A percentile compares a stretch with the other conserved stretches of the same genome.
These are phyloP conservation scores for Scyliorhinus canicula DNA, from an alignment of 2,797 vertebrate genomes.

Conservation along the genomic window DNA sequence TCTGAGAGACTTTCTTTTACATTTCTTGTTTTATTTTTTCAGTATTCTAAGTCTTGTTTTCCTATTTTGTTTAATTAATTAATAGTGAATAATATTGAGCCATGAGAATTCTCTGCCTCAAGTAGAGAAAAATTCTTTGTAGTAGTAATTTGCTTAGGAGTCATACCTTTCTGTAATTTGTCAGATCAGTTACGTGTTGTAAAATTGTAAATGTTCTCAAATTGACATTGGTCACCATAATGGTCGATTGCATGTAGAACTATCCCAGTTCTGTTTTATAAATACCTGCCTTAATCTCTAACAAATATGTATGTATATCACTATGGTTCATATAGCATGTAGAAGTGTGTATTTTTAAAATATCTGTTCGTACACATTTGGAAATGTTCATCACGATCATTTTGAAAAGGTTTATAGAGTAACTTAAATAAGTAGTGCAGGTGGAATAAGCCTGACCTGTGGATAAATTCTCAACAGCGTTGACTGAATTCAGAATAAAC, in stretches of 20 bases:
- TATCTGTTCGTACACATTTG: not conserved
- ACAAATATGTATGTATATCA: not conserved
- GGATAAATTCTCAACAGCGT: not conserved
- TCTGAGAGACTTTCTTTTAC: not conserved
- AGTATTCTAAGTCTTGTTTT: not conserved
- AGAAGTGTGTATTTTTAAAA: not conserved
- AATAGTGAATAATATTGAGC: constrained; percentile 3
- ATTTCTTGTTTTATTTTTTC: not conserved
- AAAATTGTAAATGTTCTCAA: not conserved
- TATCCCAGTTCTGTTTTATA: not conserved
- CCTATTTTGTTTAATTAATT: not conserved
- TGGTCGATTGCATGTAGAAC: not conserved
- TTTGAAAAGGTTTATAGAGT: not conserved
- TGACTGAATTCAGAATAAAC: not conserved
- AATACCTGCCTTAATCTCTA: not conserved
- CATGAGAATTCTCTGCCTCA: not conserved
- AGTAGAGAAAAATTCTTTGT: not conserved
- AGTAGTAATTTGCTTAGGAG: not conserved
- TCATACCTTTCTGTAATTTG: not conserved
- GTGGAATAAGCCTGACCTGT: not conserved
- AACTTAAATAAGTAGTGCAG: not conserved
- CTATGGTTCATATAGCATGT: not conserved
- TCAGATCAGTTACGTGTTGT: not conserved
- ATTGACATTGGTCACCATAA: not conserved
- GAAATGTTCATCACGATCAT: not conserved